Conservation (phyloP, 2,888 invertebrate species). For the Athalia cordata region DNA sequence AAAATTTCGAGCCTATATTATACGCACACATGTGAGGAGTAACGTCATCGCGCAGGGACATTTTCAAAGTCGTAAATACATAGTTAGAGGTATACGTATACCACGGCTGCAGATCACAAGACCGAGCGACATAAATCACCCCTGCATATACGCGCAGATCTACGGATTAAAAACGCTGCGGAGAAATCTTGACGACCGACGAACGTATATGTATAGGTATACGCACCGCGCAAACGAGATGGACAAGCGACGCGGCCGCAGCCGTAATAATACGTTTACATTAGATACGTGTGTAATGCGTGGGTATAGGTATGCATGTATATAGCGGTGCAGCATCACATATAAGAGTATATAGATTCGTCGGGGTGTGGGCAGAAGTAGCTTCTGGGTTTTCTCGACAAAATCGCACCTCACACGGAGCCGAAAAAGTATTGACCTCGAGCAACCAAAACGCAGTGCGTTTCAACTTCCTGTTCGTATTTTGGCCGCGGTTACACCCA, state of each 20-base stretch:
- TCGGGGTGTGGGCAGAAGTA: conserved; percentile 25
- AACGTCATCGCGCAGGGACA: neutral
- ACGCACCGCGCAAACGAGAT: neutral
- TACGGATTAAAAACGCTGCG: conserved; percentile 34
- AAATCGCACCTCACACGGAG: conserved; percentile 31
- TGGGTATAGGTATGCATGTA: neutral
- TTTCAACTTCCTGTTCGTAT: conserved; percentile 47
- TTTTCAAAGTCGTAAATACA: conserved; percentile 37
- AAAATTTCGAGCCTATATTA: neutral
- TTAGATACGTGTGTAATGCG: neutral
- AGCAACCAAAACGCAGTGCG: conserved; percentile 11
- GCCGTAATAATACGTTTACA: neutral
- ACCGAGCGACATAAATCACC: conserved; percentile 38
- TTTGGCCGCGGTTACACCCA: conserved; percentile 14
- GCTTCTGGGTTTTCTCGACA: conserved; percentile 45
- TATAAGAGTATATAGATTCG: neutral
- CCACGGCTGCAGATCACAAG: too few species aligned
- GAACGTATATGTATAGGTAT: conserved; percentile 29
- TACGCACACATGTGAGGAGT: neutral
- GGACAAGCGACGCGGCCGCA: neutral
- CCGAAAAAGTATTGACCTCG: conserved; percentile 41
- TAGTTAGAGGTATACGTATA: neutral
- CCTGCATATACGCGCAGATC: conserved; percentile 7
- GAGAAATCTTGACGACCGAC: conserved; percentile 38
- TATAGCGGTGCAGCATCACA: neutral